Conservation (phyloP, 2,888 invertebrate genomes). For the Sepioteuthis lessoniana region DNA sequence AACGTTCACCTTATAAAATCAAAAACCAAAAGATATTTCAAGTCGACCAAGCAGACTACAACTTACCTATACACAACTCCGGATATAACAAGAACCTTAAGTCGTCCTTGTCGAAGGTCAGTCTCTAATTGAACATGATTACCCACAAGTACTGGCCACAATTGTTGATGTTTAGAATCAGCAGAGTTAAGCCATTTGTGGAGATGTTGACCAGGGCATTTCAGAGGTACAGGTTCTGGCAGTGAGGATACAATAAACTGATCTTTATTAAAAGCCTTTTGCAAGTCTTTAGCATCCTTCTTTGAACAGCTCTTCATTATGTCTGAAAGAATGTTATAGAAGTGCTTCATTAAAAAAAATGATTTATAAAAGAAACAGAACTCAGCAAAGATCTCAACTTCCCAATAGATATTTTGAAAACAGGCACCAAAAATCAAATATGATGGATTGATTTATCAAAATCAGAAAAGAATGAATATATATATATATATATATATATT, state of each 20-base stretch:
- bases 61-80: constrained; percentile 70
- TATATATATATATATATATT: no score
- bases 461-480: no score
- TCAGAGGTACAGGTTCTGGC: constrained; percentile 63
- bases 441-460: no score
- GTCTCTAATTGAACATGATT: constrained; percentile 56
- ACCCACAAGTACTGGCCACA: constrained; percentile 49
- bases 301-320: neutral
- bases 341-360: neutral
- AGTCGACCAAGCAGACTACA: neutral
- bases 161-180: constrained; percentile 50
- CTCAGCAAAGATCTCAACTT: no score
- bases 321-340: neutral
- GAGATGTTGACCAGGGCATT: constrained; percentile 68
- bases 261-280: neutral
- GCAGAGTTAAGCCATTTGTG: constrained; percentile 58
- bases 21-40: neutral
- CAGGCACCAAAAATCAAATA: no score
- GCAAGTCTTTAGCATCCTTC: neutral
- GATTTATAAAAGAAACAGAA: no score
- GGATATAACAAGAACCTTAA: constrained; percentile 68
- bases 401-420: no score
- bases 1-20: neutral
- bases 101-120: constrained; percentile 57
- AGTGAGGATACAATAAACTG: constrained; percentile 54